Conservation (phyloP, 2,888 invertebrate species). For the Drosophila falleni region DNA sequence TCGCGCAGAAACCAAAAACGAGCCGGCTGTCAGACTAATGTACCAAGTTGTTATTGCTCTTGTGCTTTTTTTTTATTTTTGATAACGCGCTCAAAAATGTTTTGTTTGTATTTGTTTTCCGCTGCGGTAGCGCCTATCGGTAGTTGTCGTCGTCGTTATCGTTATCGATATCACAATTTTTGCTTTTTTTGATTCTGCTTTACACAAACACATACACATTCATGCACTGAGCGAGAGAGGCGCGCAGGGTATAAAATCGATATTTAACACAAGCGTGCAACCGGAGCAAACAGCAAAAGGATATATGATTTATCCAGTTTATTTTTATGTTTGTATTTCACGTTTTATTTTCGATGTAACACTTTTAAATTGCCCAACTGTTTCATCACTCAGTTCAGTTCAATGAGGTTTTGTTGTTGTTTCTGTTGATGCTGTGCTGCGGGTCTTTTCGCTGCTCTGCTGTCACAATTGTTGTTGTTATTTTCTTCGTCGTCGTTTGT, state of each 20-base stretch:
- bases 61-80: constrained; percentile 33
- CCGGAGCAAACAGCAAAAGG: constrained; percentile 18
- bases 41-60: constrained; percentile 37
- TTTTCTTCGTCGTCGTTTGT: constrained; percentile 2
- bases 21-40: constrained; percentile 31
- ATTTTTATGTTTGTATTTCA: constrained; percentile 37
- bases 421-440: constrained; percentile 9
- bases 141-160: constrained; percentile 18
- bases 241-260: constrained; percentile 58
- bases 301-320: constrained; percentile 23
- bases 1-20: constrained; percentile 18
- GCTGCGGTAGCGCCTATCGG: constrained; percentile 13
- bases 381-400: constrained; percentile 14
- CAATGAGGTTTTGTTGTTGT: constrained; percentile 21
- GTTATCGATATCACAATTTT: constrained; percentile 53
- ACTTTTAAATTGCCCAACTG: constrained; percentile 13
- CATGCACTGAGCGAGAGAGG: constrained; percentile 33
- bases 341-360: constrained; percentile 28
- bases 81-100: constrained; percentile 59
- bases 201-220: constrained; percentile 5
- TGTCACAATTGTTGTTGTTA: constrained; percentile 14
- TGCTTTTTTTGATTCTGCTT: constrained; percentile 26
- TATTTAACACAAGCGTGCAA: constrained; percentile 42
- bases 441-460: constrained; percentile 1
- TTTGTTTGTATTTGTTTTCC: constrained; percentile 47